Evolutionary conservation across 2,797 vertebrate genomes (phyloP).

Genomic region (Falco columbarius): DNA sequence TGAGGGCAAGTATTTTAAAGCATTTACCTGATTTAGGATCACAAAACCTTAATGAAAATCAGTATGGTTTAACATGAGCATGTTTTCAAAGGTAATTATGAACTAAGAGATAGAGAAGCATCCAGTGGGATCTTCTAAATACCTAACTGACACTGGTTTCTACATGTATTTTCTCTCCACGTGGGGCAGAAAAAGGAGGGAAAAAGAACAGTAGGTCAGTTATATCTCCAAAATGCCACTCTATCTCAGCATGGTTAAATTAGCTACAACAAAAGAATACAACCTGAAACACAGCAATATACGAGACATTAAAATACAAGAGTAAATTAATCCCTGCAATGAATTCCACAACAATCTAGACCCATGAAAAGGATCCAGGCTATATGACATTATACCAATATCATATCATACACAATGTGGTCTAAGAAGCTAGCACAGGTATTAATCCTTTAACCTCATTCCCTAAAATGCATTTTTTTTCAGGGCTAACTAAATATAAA

Average conservation of each 20-base stretch:
- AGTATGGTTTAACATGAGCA: background rate
- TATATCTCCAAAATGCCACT: background rate
- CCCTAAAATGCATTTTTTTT: background rate
- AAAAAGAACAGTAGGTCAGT: background rate
- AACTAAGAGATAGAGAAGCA: background rate
- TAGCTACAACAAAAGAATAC: background rate
- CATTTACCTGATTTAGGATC: background rate
- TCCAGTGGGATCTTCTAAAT: background rate
- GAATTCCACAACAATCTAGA: background rate
- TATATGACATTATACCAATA: background rate
- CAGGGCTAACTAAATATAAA: background rate
- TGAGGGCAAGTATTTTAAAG: background rate
- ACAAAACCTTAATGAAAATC: background rate
- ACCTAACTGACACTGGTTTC: background rate
- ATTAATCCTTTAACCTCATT: background rate
- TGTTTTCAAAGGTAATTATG: background rate
- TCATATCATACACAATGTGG: fast-evolving
- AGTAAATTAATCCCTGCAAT: background rate
- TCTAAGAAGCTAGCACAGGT: background rate
- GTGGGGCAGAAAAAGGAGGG: background rate
- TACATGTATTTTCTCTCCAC: background rate
- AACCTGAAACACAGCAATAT: background rate
- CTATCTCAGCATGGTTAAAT: background rate
- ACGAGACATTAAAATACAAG: background rate
- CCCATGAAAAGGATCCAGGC: background rate